Base-by-base conservation (phyloP, 2,888 invertebrate species). In the Sarcophaga caerulescens region DNA sequence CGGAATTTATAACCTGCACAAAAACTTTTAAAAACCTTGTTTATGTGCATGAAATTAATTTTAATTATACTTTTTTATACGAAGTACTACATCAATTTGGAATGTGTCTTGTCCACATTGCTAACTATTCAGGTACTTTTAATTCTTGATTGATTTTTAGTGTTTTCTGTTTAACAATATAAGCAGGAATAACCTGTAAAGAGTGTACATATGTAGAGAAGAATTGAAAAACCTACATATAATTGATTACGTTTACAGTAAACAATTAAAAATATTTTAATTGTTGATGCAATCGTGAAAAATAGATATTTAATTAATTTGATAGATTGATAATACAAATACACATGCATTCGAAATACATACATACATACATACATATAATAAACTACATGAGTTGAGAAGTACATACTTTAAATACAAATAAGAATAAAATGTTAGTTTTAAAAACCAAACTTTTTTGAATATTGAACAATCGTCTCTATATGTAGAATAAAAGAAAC, bases 61-160 rank as follows among this genome's bases (percentile, higher is more conserved):
- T 74, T 69, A 57, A 69, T 74, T 66, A 66, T 14, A 60, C 73
- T 73, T 68, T 68, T 78, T 62, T 65, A 14, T 65, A 17, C 12
- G 35, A 11, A 35, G 65, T 57, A 52, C 78, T 66, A 73, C 62
- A 60, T 78, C 25, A 74, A 73, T 25, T 74, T 68, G 83, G 73
- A 83, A 83, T 83, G 78, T 74, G 12, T 78, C 19, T 68, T n/a
- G n/a, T 74, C 74, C 84, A 78, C 68, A 44, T 74, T 63, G 78
- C 25, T 74, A 79, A 63, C 62, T 74, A 79, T 79, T 84, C 84
- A 79, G 74, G 78, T 84, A 84, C 84, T 84, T 74, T 68, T 65
- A 70, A 76, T 77, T 70, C 76, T 76, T 65, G 35, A 35, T 35
- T 35, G n/a, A n/a, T n/a, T 35, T 25, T 35, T 35, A 10, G 52